These are phyloP conservation scores for Austrolebias charrua DNA, from an alignment of 2,797 vertebrate genomes.

Conservation along the genomic window DNA sequence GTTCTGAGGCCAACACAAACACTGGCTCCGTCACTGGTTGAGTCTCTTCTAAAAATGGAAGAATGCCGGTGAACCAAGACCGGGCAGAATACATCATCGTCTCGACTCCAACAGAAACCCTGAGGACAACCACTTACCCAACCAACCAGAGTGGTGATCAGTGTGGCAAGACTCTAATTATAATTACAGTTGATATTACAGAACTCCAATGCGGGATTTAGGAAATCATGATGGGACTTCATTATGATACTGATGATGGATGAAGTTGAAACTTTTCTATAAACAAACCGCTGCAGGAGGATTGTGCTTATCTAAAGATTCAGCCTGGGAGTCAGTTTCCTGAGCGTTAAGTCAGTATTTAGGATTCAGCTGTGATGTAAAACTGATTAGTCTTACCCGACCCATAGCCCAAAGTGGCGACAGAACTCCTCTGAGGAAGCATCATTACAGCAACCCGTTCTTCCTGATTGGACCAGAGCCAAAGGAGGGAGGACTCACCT, in stretches of 20 bases:
- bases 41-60: slow-evolving; percentile 81
- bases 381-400: slow-evolving; percentile 71
- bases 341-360: background rate
- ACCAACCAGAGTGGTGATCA: slow-evolving; percentile 31
- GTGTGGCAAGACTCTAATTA: slow-evolving; percentile 7
- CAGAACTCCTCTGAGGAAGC: slow-evolving; percentile 82
- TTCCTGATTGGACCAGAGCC: slow-evolving; percentile 25
- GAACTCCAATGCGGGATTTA: background rate
- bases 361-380: background rate
- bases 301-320: slow-evolving; percentile 1
- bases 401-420: slow-evolving; percentile 72
- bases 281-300: background rate
- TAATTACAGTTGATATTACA: slow-evolving; percentile 7
- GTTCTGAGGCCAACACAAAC: slow-evolving; percentile 78
- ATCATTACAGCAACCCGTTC: slow-evolving; percentile 72
- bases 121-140: slow-evolving; percentile 31
- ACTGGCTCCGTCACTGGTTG: slow-evolving; percentile 59
- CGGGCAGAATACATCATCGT: slow-evolving; percentile 57
- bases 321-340: background rate
- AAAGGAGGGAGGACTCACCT: slow-evolving; percentile 58
- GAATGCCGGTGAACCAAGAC: slow-evolving; percentile 60
- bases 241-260: background rate
- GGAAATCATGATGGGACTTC: background rate
- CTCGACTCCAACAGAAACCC: slow-evolving; percentile 42
- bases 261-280: no score